phyloP scores from a whole-genome alignment of 1,140 invertebrate genomes.

The Amyelois transitella region DNA sequence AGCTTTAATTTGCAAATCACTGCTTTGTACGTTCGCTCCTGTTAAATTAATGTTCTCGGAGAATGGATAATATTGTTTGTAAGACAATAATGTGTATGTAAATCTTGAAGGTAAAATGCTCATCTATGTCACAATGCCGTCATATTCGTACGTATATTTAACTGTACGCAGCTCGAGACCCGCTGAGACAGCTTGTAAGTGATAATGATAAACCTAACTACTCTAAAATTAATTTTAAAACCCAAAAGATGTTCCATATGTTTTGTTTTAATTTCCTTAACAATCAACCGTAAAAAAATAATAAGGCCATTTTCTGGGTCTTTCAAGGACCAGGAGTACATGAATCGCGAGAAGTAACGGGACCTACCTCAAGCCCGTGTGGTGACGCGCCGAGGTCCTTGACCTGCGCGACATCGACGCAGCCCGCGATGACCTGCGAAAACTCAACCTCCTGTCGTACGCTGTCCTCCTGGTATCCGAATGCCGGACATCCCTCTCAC shows the following conservation, averaged over 20 bases:
- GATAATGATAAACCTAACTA: too few species aligned
- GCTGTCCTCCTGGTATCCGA: conserved; percentile 40
- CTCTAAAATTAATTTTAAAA: too few species aligned
- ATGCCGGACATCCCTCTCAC: conserved; percentile 1
- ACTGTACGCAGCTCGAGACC: too few species aligned
- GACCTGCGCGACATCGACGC: conserved; percentile 38
- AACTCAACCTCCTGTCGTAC: conserved; percentile 41
- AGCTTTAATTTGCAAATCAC: conserved; percentile 7
- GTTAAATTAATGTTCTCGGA: too few species aligned
- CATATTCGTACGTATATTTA: too few species aligned
- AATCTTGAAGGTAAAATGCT: too few species aligned
- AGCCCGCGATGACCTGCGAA: conserved; percentile 31
- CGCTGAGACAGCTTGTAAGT: too few species aligned
- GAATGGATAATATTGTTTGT: too few species aligned
- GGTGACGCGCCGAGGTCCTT: conserved; percentile 41
- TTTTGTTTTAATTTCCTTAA: not conserved
- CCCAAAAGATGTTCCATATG: not conserved
- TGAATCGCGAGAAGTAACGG: conserved; percentile 48
- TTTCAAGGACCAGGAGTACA: conserved; percentile 37
- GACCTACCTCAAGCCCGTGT: conserved; percentile 37
- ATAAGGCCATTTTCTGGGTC: not conserved
- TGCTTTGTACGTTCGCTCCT: not conserved
- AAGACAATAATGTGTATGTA: too few species aligned
- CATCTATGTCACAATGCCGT: too few species aligned
- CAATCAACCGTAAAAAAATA: not conserved